These are phyloP conservation scores for Leptodactylus fuscus DNA, from an alignment of 2,113 vertebrate species.

Conservation along the genomic window DNA sequence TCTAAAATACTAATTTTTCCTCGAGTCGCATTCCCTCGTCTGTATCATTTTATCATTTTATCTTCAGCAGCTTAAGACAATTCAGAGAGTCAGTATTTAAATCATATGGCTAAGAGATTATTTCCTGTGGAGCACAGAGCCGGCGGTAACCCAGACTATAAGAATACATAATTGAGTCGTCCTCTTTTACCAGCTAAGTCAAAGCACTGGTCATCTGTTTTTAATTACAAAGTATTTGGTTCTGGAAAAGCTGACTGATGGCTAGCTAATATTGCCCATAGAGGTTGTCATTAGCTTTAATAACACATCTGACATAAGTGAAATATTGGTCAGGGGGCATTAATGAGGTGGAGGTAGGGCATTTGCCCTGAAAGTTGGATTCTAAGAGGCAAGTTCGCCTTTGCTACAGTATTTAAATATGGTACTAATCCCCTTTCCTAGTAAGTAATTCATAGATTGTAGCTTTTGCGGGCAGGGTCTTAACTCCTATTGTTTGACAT, in stretches of 20 bases:
- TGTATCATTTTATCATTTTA: conserved; percentile 24
- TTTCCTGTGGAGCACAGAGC: neutral
- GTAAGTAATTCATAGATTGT: too few relatives aligned
- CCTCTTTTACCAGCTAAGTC: neutral
- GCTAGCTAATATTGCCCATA: neutral
- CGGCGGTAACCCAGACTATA: neutral
- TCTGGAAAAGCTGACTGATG: neutral
- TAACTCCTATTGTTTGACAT: too few relatives aligned
- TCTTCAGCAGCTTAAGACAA: conserved; percentile 18
- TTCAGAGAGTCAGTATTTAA: conserved; percentile 14
- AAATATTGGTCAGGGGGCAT: too few relatives aligned
- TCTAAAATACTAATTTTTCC: conserved; percentile 28
- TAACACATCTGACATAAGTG: neutral
- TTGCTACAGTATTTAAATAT: neutral
- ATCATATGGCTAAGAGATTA: conserved; percentile 26
- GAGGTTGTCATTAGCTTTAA: neutral
- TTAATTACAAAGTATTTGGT: neutral
- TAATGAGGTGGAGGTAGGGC: too few relatives aligned
- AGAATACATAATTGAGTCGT: neutral
- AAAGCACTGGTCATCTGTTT: neutral
- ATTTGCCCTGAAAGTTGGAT: neutral
- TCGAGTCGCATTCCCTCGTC: neutral
- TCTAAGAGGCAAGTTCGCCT: neutral
- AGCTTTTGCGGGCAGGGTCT: too few relatives aligned
- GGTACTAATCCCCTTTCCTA: too few relatives aligned